Conservation (phyloP, 1,140 invertebrate species). For the Trichonephila clavata region DNA sequence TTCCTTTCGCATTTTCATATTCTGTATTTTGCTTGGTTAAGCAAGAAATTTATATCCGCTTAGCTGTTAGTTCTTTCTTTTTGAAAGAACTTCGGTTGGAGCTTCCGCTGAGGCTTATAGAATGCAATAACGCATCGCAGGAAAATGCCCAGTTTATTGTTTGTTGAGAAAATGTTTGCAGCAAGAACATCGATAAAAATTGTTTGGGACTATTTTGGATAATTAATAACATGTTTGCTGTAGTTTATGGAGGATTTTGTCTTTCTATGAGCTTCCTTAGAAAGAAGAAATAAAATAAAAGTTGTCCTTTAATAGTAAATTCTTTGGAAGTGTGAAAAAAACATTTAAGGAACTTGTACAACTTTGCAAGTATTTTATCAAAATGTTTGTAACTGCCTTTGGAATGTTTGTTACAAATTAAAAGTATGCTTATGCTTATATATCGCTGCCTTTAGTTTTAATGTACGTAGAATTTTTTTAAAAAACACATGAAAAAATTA, state of each 20-base stretch:
- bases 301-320: not conserved
- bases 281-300: not conserved
- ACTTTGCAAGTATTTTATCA: no score
- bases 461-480: no score
- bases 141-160: not conserved
- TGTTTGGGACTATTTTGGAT: not conserved
- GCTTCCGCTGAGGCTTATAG: not conserved
- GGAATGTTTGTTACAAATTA: no score
- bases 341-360: not conserved
- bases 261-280: no score
- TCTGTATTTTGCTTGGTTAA: not conserved
- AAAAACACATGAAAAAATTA: no score
- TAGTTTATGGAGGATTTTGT: not conserved
- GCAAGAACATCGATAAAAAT: no score
- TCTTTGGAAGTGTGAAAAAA: no score
- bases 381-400: no score
- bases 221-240: constrained; percentile 23
- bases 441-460: no score
- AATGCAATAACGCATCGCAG: not conserved
- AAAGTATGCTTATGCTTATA: no score
- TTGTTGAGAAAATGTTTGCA: not conserved
- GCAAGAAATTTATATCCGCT: constrained; percentile 6
- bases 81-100: not conserved
- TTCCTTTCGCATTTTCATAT: not conserved
- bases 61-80: not conserved